Evolutionary conservation across 2,888 invertebrate species (phyloP).

Genomic region (Cataglyphis livida): DNA sequence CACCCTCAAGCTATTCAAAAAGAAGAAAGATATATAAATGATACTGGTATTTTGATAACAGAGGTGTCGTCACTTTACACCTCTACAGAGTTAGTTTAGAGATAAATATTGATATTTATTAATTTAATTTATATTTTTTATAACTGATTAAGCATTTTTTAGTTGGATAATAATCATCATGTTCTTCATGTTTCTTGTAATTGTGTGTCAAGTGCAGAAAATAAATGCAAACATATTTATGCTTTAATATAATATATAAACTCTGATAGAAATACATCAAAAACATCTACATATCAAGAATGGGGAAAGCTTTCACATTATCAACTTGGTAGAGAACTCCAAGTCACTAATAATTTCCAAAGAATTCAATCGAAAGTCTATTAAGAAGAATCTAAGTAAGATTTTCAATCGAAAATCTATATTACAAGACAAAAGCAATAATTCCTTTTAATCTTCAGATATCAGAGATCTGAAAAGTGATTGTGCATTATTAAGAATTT

Average conservation of each 20-base stretch:
- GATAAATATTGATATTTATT: background rate
- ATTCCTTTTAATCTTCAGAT: constrained; percentile 1
- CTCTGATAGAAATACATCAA: background rate
- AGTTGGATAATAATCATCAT: no score
- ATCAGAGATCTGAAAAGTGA: background rate
- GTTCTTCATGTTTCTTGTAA: no score
- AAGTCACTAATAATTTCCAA: background rate
- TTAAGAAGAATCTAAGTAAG: no score
- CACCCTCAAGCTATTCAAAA: background rate
- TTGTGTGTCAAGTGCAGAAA: no score
- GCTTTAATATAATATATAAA: background rate
- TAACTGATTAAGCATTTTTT: no score
- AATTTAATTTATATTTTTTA: background rate
- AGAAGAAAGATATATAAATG: background rate
- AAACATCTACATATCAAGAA: background rate
- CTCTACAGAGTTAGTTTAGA: background rate
- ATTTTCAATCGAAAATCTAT: no score
- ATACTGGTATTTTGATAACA: constrained; percentile 2
- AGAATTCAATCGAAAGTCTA: background rate
- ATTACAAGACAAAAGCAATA: background rate
- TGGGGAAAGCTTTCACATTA: background rate
- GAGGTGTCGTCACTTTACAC: background rate
- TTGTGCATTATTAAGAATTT: no score
- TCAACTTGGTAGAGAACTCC: background rate
- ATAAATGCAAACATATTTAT: no score